Percentiles rank a stretch among this genome's conserved stretches.
Conservation (phyloP, 2,888 invertebrate species). For the Cataglyphis cursor region DNA sequence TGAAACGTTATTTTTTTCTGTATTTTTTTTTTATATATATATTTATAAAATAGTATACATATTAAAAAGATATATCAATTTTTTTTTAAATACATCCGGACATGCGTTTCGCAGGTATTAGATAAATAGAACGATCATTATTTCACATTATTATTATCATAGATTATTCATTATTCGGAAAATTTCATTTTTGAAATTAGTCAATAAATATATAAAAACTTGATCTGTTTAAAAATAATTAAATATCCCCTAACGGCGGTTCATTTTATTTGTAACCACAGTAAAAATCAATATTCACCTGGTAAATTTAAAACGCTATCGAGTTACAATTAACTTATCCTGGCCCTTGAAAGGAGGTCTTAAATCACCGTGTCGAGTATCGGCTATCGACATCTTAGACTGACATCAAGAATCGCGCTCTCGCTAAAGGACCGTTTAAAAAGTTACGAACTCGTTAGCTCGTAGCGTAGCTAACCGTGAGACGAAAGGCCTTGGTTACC, state of each 20-base stretch:
- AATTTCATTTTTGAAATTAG: conserved; percentile 34
- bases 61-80: not conserved
- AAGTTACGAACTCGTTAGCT: conserved; percentile 75
- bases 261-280: conserved; percentile 36
- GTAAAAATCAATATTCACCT: conserved; percentile 46
- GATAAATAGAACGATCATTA: conserved; percentile 9
- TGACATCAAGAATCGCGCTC: conserved; percentile 51
- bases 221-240: conserved; percentile 39
- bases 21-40: too few relatives aligned
- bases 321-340: conserved; percentile 49
- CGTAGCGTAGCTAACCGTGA: conserved; percentile 48
- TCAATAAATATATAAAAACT: conserved; percentile 25
- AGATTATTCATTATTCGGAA: not conserved
- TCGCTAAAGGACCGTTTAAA: conserved; percentile 72
- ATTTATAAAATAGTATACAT: not conserved
- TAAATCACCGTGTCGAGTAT: conserved; percentile 56
- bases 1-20: not conserved
- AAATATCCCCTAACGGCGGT: conserved; percentile 6
- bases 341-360: conserved; percentile 23
- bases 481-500: conserved; percentile 47
- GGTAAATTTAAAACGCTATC: conserved; percentile 53
- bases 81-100: not conserved
- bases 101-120: not conserved
- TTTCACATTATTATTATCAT: not conserved
- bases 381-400: conserved; percentile 43